Percentiles rank a stretch among this genome's conserved stretches.
Conservation (phyloP, 2,113 vertebrate species). For the Halcyon senegalensis region DNA sequence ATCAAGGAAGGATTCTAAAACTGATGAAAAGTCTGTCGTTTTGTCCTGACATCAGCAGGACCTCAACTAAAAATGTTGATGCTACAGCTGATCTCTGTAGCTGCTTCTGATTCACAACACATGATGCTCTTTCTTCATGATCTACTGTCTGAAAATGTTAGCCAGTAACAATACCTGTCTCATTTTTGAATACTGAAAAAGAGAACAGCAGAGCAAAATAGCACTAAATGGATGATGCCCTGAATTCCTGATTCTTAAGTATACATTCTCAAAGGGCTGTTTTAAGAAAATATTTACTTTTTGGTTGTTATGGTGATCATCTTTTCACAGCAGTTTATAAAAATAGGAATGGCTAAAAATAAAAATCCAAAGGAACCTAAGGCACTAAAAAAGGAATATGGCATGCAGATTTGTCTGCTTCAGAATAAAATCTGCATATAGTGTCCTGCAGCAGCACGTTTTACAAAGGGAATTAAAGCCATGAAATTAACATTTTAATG, state of each 20-base stretch:
- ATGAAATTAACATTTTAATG: constrained; percentile 85
- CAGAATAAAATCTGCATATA: constrained; percentile 75
- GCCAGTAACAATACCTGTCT: not conserved
- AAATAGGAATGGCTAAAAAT: constrained; percentile 70
- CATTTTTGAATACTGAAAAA: constrained; percentile 11
- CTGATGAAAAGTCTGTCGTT: not conserved
- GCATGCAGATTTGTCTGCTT: constrained; percentile 65
- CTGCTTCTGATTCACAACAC: not conserved
- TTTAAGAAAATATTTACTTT: constrained; percentile 72
- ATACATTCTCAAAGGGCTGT: constrained; percentile 31
- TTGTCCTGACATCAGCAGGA: not conserved
- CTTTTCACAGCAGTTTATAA: constrained; percentile 62
- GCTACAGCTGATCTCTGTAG: not conserved
- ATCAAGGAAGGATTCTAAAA: not conserved
- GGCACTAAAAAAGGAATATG: constrained; percentile 70
- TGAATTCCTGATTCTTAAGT: constrained; percentile 51
- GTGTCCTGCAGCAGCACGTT: constrained; percentile 68
- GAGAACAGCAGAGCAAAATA: constrained; percentile 13
- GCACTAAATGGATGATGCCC: not conserved
- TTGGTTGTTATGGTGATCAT: constrained; percentile 59
- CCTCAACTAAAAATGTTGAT: not conserved
- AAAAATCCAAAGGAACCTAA: constrained; percentile 53
- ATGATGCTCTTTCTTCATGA: not conserved
- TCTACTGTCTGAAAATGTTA: not conserved
- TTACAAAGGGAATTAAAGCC: constrained; percentile 79